A percentile compares a stretch with the other conserved stretches of the same genome.
Conservation (phyloP, 2,113 vertebrate species). For the Falco punctatus region DNA sequence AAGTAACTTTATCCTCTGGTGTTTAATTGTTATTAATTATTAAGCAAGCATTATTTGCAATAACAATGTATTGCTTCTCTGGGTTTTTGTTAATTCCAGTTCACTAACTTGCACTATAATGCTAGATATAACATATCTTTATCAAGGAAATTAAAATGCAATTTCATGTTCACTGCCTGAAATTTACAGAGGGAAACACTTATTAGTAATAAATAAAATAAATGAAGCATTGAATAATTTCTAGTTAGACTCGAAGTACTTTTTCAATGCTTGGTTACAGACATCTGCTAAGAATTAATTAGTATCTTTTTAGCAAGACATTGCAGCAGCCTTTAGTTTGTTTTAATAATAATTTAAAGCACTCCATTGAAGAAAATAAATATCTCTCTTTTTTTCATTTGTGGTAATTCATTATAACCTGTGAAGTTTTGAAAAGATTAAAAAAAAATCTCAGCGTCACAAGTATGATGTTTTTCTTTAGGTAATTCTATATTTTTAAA, state of each 20-base stretch:
- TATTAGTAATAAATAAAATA: not conserved
- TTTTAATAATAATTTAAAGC: not conserved
- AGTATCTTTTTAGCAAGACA: not conserved
- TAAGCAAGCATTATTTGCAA: not conserved
- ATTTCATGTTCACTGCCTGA: not conserved
- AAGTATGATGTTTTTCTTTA: not conserved
- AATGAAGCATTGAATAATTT: not conserved
- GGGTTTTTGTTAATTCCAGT: not conserved
- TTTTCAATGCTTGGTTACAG: not conserved
- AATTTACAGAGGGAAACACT: not conserved
- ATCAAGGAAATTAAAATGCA: not conserved
- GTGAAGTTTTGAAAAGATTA: not conserved
- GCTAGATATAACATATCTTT: not conserved
- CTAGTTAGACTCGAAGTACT: not conserved
- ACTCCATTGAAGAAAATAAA: not conserved
- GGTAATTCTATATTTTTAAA: not conserved
- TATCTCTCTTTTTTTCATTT: not conserved
- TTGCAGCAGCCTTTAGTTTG: not conserved
- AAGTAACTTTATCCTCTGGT: not conserved
- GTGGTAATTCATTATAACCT: not conserved
- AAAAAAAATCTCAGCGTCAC: not conserved
- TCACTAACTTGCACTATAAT: not conserved
- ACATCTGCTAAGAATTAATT: not conserved
- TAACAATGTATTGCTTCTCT: not conserved
- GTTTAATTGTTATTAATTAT: not conserved